phyloP scores from a whole-genome alignment of 2,888 invertebrate species.

The Drosophila putrida region DNA sequence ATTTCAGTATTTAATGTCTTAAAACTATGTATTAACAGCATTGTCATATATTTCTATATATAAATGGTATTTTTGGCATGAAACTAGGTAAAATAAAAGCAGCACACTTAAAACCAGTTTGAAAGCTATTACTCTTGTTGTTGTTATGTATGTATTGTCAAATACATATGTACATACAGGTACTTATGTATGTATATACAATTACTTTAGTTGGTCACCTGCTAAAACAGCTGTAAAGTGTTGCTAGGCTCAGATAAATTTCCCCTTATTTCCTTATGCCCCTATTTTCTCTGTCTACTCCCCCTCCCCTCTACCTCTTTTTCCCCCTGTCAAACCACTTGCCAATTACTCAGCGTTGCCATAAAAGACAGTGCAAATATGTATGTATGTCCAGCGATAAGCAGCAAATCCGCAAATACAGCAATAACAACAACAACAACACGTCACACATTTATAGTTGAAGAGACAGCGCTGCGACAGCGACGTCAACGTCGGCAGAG shows the following conservation, averaged over 20 bases:
- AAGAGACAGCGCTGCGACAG: constrained; percentile 30
- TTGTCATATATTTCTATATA: constrained; percentile 6
- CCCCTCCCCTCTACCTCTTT: background rate
- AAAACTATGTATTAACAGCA: constrained; percentile 6
- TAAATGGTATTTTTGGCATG: background rate
- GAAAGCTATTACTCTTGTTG: constrained; percentile 41
- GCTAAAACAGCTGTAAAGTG: constrained; percentile 35
- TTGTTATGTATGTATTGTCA: background rate
- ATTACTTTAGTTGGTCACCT: constrained; percentile 21
- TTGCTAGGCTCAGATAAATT: constrained; percentile 31
- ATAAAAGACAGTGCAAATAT: constrained; percentile 65
- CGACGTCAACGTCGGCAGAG: constrained; percentile 30
- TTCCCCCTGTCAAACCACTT: constrained; percentile 19
- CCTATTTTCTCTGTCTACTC: background rate
- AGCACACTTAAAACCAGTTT: constrained; percentile 50
- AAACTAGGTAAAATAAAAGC: constrained; percentile 14
- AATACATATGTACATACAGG: background rate
- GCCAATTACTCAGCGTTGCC: constrained; percentile 62
- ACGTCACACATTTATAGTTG: constrained; percentile 46
- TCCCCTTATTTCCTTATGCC: constrained; percentile 8
- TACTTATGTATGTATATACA: background rate
- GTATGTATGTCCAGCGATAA: constrained; percentile 57
- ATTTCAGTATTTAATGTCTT: constrained; percentile 7
- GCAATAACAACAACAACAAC: constrained; percentile 5
- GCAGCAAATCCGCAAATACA: constrained; percentile 54